Conservation (phyloP, 2,113 vertebrate genomes). For the Suricata suricatta region DNA sequence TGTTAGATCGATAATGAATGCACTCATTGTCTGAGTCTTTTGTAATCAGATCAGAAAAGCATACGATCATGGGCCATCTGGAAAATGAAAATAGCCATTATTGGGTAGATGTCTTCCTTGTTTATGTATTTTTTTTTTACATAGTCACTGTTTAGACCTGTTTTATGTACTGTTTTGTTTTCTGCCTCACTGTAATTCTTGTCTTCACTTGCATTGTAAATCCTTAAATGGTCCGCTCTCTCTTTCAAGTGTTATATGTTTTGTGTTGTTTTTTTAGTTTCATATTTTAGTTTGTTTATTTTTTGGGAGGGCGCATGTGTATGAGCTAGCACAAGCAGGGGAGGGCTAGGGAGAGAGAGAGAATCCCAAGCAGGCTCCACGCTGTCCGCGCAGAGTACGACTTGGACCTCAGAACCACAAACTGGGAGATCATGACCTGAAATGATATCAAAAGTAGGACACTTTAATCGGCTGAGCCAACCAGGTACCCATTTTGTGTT, state of each 20-base stretch:
- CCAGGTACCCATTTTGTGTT: not conserved
- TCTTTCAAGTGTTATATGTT: not conserved
- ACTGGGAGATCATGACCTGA: too few relatives aligned
- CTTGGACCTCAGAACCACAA: too few relatives aligned
- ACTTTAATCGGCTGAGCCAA: too few relatives aligned
- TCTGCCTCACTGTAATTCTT: not conserved
- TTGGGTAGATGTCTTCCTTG: not conserved
- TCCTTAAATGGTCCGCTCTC: not conserved
- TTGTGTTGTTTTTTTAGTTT: not conserved
- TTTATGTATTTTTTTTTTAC: not conserved
- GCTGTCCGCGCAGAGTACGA: too few relatives aligned
- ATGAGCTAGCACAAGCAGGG: too few relatives aligned
- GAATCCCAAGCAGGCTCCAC: too few relatives aligned
- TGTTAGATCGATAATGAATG: not conserved
- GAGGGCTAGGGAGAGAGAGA: too few relatives aligned
- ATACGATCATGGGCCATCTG: not conserved
- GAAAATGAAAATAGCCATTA: not conserved
- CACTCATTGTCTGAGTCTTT: slow-evolving; percentile 22
- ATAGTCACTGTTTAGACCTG: not conserved
- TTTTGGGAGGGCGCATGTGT: too few relatives aligned
- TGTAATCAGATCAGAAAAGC: slow-evolving; percentile 5
- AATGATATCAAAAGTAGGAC: too few relatives aligned
- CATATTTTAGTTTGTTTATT: too few relatives aligned
- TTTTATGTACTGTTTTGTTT: not conserved
- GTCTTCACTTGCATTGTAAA: not conserved